Base-by-base conservation (phyloP, 2,888 invertebrate genomes). In the Brassicogethes aeneus region DNA sequence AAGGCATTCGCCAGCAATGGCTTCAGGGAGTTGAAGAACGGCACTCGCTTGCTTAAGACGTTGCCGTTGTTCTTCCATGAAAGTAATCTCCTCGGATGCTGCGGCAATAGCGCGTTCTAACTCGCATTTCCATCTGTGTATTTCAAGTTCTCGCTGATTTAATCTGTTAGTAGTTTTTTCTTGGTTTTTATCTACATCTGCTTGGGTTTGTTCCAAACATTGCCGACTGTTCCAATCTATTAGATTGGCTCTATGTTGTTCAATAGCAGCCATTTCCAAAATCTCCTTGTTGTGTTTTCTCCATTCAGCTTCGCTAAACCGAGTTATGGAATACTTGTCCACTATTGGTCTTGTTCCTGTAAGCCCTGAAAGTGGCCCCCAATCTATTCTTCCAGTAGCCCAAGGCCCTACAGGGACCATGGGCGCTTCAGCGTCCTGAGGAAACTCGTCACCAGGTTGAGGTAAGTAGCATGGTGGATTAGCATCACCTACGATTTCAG, bases 221-320 rank as follows among this genome's bases (percentile, higher is more conserved):
- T 79, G 76, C 47, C 78, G 77, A 1, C 78, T 76, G 46, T 77
- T 80, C 53, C 74, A 79, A 43, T 78, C 78, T 23, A 70, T 66
- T 61, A 67, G 46, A 44, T 65, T 61, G 16, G 60, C 58, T 48
- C 56, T 55, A 37, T 69, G 65, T 34, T 61, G 54, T 16, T 59
- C 62, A 3, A 42, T 50, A 10, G 45, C 44, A 3, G 62, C 53
- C 39, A 47, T 50, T 17, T 74, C 66, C 17, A 67, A 41, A 13
- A 65, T 46, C 2, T 62, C 57, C 42, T 64, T 62, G 38, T 67
- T 68, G 44, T 60, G 64, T 3, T 45, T 45, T 32, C 82, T 71
- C 87, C 87, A 87, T 66, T 87, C 85, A 5, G 74, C 77, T 1
- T 80, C 73, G 40, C 84, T 85, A 59, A 76, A 84, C 53, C 82